Evolutionary conservation across 2,797 vertebrate genomes (phyloP).

Genomic region (Thaleichthys pacificus): DNA sequence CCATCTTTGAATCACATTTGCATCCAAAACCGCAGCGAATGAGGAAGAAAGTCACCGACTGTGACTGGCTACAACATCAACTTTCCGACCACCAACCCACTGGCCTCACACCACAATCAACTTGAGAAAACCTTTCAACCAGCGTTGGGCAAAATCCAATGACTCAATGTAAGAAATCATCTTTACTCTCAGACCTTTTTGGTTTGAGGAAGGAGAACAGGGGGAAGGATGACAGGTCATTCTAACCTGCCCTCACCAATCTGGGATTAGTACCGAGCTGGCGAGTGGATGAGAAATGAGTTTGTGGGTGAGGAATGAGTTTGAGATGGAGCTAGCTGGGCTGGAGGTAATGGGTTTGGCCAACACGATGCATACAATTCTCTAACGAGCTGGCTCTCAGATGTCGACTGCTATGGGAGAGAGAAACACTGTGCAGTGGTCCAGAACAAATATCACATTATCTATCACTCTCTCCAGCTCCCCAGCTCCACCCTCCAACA

Average conservation of each 20-base stretch:
- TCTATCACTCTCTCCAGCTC: conserved; percentile 4
- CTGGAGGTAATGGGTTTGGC: conserved; percentile 31
- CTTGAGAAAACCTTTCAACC: too few species aligned
- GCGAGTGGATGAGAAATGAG: conserved; percentile 21
- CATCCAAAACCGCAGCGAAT: not conserved
- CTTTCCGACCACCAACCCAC: too few species aligned
- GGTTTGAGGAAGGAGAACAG: too few species aligned
- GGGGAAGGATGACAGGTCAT: too few species aligned
- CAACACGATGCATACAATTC: conserved; percentile 27
- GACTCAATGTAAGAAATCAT: too few species aligned
- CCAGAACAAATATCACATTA: conserved; percentile 33
- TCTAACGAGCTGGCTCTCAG: conserved; percentile 32
- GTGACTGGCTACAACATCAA: not conserved
- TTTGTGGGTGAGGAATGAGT: conserved; percentile 27
- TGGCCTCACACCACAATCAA: too few species aligned
- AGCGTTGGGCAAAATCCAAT: too few species aligned
- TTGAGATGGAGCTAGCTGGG: conserved; percentile 13
- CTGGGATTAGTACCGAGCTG: conserved; percentile 4
- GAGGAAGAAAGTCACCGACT: not conserved
- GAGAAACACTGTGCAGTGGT: conserved; percentile 20
- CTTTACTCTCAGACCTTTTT: too few species aligned
- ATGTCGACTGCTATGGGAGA: conserved; percentile 25
- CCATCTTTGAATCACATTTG: not conserved
- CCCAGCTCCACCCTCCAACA: too few species aligned
- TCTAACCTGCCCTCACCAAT: too few species aligned